Percentiles rank a stretch among this genome's conserved stretches.
Evolutionary conservation across 2,888 invertebrate species (phyloP).

Genomic region (Apantesis nais): DNA sequence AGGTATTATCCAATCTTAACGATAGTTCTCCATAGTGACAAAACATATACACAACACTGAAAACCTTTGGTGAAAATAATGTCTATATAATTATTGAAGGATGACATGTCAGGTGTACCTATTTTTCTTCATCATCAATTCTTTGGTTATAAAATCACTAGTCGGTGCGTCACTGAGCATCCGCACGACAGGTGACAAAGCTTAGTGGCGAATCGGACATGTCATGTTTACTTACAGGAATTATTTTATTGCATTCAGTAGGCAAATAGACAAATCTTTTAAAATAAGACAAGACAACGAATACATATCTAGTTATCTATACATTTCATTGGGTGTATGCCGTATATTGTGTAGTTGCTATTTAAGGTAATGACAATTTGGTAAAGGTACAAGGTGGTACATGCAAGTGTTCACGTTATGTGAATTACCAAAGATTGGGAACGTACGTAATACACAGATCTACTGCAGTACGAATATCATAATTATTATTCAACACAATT

Average conservation of each 20-base stretch:
- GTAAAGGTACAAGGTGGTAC: conserved; percentile 59
- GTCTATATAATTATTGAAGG: conserved; percentile 56
- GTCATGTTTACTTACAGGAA: conserved; percentile 35
- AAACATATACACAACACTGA: conserved; percentile 73
- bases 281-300: conserved; percentile 63
- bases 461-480: conserved; percentile 81
- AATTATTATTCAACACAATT: conserved; percentile 69
- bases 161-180: conserved; percentile 18
- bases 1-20: conserved; percentile 81
- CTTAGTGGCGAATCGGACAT: conserved; percentile 32
- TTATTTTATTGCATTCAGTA: conserved; percentile 45
- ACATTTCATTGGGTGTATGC: conserved; percentile 52
- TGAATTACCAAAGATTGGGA: conserved; percentile 75
- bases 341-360: conserved; percentile 45
- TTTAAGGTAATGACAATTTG: conserved; percentile 51
- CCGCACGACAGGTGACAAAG: conserved; percentile 20
- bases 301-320: conserved; percentile 67
- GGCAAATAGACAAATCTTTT: conserved; percentile 52
- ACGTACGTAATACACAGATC: conserved; percentile 79
- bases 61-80: conserved; percentile 68
- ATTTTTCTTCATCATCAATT: conserved; percentile 23
- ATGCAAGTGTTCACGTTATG: conserved; percentile 58
- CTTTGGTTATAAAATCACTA: conserved; percentile 47
- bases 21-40: conserved; percentile 78
- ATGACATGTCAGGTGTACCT: conserved; percentile 41